Base-by-base conservation (phyloP, 2,113 vertebrate genomes). In the Chunga burmeisteri region DNA sequence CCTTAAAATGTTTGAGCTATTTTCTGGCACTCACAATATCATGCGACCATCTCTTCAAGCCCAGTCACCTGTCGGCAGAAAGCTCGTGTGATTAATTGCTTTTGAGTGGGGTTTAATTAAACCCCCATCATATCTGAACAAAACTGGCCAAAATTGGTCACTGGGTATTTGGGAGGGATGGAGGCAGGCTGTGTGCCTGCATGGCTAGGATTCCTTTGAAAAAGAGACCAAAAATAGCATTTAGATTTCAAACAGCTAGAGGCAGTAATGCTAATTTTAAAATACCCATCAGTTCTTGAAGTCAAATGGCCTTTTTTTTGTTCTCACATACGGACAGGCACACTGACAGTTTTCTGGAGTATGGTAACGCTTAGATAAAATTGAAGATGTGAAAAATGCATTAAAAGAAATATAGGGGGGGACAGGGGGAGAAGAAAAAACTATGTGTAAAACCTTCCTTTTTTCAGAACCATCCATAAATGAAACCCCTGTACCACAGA, bases 401-500 rank as follows among this genome's bases (percentile, higher is more conserved):
- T 30, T 40, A 70, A 46, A 36, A 84, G 5, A 40, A 68, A 47
- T 7, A 4, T 19, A 50, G 26, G 30, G 2, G 11, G 34, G 13
- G 36, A 26, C 4, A 22, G 10, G 26, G 6, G 7, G 16, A 22
- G 18, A 20, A 11, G 23, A 14, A 36, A 36, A 42, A 40, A 1
- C 0, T 17, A 2, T 9, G 13, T 30, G 13, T 83, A 59, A 93
- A 75, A 16, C 36, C 34, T 46, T 32, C 17, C 6, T 61, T 50
- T 29, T 44, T 46, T 46, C 53, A 30, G 65, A 85, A 13, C 14
- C 3, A 2, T 47, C 21, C 17, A 2, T 17, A 36, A 40, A 30
- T 21, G 21, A 53, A 26, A 26, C 13, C 3, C 7, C 1, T 1
- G 2, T 32, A 16, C 9, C 29, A 1, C 38, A 44, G 23, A 59